Evolutionary conservation across 2,113 vertebrate genomes (phyloP).

Genomic region (Pomatorhinus ruficollis): DNA sequence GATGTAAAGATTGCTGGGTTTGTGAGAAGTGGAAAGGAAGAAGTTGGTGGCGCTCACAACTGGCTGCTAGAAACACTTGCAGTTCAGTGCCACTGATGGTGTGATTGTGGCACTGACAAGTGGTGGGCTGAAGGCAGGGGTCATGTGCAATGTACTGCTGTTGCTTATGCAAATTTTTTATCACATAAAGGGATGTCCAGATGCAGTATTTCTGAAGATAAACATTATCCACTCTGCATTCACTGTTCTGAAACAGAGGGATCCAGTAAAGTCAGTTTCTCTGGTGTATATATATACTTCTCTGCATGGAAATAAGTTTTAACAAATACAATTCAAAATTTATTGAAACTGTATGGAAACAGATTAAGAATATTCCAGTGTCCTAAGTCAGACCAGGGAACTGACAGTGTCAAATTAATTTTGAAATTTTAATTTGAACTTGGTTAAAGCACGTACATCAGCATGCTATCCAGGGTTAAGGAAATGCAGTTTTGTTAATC

Average conservation of each 20-base stretch:
- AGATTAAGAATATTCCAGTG: not conserved
- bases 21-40: not conserved
- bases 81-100: not conserved
- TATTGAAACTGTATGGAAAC: not conserved
- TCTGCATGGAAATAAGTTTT: not conserved
- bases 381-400: not conserved
- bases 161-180: not conserved
- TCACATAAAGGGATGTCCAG: not conserved
- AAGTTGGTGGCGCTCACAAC: not conserved
- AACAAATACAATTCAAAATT: not conserved
- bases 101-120: not conserved
- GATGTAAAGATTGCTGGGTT: not conserved
- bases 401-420: not conserved
- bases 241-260: not conserved
- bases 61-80: not conserved
- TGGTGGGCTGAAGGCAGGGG: not conserved
- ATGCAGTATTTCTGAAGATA: not conserved
- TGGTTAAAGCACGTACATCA: not conserved
- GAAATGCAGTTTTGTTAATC: not conserved
- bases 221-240: not conserved
- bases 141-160: not conserved
- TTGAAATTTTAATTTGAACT: not conserved
- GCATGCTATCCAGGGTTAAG: not conserved
- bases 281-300: not conserved
- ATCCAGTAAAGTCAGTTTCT: not conserved